Evolutionary conservation across 2,113 vertebrate genomes (phyloP).

Genomic region (Antechinus flavipes): DNA sequence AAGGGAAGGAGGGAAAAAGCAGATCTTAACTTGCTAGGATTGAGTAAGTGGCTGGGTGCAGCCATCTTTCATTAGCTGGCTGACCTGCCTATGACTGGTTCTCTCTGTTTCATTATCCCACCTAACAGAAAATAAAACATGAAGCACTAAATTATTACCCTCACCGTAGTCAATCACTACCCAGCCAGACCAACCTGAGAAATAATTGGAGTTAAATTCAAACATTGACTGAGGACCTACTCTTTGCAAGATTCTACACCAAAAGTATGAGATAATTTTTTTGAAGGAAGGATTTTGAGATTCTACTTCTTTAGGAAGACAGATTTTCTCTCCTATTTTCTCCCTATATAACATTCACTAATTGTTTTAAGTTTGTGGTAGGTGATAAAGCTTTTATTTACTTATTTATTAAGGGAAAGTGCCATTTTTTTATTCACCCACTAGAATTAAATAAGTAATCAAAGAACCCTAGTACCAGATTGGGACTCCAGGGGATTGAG

Average conservation of each 20-base stretch:
- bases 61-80: background rate
- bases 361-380: background rate
- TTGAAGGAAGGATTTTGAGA: background rate
- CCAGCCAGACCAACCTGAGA: background rate
- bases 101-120: background rate
- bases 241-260: background rate
- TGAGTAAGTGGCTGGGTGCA: background rate
- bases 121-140: background rate
- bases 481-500: background rate
- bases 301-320: background rate
- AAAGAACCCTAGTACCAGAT: background rate
- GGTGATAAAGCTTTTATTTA: background rate
- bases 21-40: background rate
- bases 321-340: background rate
- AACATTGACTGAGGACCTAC: background rate
- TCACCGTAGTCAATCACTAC: background rate
- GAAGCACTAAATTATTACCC: background rate
- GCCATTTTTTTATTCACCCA: background rate
- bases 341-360: background rate
- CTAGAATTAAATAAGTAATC: background rate
- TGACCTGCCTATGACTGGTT: background rate
- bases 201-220: background rate
- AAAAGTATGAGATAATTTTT: background rate
- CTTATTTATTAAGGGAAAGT: background rate
- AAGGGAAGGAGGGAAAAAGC: background rate